Evolutionary conservation across 2,113 vertebrate species (phyloP), one percentile per base, ranked within the genome.

Genomic region (Cynoglossus semilaevis): DNA sequence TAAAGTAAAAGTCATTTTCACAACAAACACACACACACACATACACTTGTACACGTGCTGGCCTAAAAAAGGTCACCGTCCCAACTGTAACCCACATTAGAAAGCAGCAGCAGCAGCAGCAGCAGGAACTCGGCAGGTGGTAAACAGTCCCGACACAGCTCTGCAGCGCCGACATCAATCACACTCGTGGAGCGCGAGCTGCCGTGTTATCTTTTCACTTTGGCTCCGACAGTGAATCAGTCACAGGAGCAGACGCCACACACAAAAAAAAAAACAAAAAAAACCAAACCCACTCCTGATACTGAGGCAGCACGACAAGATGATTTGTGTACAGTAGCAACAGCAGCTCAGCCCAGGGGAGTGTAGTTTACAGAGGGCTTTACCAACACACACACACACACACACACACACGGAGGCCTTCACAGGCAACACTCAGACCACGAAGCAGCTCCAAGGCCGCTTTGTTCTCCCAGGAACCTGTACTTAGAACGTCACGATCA

Each of bases 401-500:
- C 67, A 72, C 49, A 75, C 38, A 41, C 52, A 40, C 9, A 47
- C 7, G 48, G 65, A 78, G 75, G 74, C 67, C 70, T 80, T 72
- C 67, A 50, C 66, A 72, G 55, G 51, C 54, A 64, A 51, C 37
- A 51, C 77, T 47, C 58, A 55, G 36, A 57, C 63, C 70, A 67
- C 73, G 64, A 63, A 58, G 51, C 68, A 67, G 49, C 72, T 54
- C 9, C 3, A 60, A 57, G 63, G 70, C 0, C 37, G 61, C 70
- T 74, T 61, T 74, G 57, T 72, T 68, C 64, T 73, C 65, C 64
- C 58, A 43, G 67, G 67, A 82, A 79, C 83, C 76, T 80, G 74
- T 80, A 80, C 78, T 70, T 80, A 72, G 72, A 83, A 85, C 82
- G 77, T 82, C 72, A 64, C 63, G 54, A 88, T 88, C 78, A 86